Percentiles rank a stretch among this genome's conserved stretches.
Conservation (phyloP, 2,888 invertebrate genomes). For the Autographa pulchrina region DNA sequence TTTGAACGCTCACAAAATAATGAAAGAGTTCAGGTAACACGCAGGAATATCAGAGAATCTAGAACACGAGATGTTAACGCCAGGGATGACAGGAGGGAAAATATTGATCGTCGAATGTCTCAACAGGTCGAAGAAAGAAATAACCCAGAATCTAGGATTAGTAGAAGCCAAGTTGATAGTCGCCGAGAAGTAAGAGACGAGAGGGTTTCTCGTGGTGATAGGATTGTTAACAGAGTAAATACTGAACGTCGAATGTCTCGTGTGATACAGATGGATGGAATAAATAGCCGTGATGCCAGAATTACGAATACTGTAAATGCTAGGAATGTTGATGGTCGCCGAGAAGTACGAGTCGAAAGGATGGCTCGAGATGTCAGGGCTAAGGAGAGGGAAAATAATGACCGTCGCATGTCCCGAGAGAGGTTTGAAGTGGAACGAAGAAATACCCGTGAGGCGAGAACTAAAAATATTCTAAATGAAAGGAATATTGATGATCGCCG, state of each 20-base stretch:
- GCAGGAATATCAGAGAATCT: slow-evolving; percentile 15
- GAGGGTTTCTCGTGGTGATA: neutral
- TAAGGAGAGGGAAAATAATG: slow-evolving; percentile 12
- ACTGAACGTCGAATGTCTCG: neutral
- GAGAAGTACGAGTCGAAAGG: neutral
- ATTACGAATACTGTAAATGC: neutral
- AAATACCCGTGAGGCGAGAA: slow-evolving; percentile 18
- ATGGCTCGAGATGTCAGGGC: slow-evolving; percentile 9
- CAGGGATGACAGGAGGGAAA: neutral
- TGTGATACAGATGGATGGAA: slow-evolving; percentile 9
- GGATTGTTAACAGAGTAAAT: neutral
- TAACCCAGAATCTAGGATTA: neutral
- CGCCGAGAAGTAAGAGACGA: neutral
- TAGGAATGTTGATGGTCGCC: slow-evolving; percentile 3
- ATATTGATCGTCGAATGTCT: neutral
- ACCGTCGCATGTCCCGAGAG: slow-evolving; percentile 16
- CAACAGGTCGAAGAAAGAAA: neutral
- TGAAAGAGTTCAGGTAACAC: slow-evolving; percentile 20
- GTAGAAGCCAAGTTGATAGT: neutral
- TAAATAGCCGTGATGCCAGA: slow-evolving; percentile 27
- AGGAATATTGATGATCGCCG: neutral
- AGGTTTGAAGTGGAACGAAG: slow-evolving; percentile 14
- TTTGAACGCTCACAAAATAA: slow-evolving; percentile 22
- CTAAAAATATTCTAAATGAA: slow-evolving; percentile 2
- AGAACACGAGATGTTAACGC: neutral